Percentiles rank a stretch among this genome's conserved stretches.
Evolutionary conservation across 2,888 invertebrate genomes (phyloP).

Genomic region (Allolobophora icterica): DNA sequence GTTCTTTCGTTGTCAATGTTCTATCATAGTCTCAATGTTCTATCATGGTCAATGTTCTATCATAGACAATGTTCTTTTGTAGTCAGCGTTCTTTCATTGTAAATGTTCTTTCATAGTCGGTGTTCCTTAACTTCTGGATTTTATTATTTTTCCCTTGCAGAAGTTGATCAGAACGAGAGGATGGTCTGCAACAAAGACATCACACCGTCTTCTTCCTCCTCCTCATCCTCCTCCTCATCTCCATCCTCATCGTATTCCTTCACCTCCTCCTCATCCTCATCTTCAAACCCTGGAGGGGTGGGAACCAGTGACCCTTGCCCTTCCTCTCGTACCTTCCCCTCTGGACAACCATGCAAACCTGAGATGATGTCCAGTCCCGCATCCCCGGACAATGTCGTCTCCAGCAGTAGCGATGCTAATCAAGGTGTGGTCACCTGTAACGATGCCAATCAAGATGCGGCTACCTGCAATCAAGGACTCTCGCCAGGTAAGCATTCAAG

Average conservation of each 20-base stretch:
- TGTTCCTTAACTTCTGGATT: background rate
- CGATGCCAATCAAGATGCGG: background rate
- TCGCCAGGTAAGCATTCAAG: background rate
- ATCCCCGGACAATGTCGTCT: conserved; percentile 17
- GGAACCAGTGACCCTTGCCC: background rate
- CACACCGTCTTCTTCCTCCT: background rate
- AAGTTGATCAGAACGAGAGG: background rate
- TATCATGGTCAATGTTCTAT: background rate
- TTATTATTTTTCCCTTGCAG: background rate
- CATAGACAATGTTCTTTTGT: background rate
- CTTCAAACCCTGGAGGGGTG: background rate
- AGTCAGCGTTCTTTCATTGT: background rate
- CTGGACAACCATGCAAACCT: background rate
- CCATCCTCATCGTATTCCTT: background rate
- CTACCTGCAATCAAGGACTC: background rate
- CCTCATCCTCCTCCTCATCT: background rate
- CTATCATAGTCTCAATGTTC: background rate
- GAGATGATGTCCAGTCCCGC: background rate
- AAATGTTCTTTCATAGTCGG: background rate
- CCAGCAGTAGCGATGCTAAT: conserved; percentile 25
- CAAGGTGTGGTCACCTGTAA: background rate
- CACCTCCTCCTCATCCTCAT: background rate
- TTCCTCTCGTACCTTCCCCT: background rate
- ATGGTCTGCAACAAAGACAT: background rate
- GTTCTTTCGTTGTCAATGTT: background rate